These are phyloP conservation scores for Haemorhous mexicanus DNA, from an alignment of 2,113 vertebrate species.

Conservation along the genomic window DNA sequence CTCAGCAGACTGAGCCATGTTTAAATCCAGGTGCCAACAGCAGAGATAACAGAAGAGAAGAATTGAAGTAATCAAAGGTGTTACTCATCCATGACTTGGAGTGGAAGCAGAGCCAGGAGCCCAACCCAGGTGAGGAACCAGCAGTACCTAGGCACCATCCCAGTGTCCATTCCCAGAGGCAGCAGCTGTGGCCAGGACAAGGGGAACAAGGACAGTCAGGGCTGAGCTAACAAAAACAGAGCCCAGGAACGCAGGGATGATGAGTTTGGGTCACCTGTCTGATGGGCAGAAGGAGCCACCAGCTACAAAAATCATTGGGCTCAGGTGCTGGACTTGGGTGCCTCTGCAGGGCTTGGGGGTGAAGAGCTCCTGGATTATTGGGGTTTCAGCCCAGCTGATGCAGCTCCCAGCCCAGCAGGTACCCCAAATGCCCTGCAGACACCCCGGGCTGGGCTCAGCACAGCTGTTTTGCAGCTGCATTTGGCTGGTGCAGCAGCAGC, in stretches of 20 bases:
- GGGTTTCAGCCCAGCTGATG: not conserved
- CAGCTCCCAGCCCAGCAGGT: not conserved
- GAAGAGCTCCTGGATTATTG: not conserved
- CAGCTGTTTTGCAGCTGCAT: slow-evolving; percentile 37
- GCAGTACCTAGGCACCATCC: not conserved
- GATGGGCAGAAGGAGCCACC: not conserved
- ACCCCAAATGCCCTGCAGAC: not conserved
- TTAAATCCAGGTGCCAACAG: not conserved
- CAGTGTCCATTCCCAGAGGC: not conserved
- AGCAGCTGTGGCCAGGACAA: not conserved
- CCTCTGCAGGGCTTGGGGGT: not conserved
- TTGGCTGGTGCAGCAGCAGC: not conserved
- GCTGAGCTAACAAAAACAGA: not conserved
- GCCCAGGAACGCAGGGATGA: not conserved
- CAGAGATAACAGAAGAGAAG: not conserved
- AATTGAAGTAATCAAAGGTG: not conserved
- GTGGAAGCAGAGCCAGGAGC: not conserved
- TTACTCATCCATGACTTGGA: not conserved
- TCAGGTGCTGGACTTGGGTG: not conserved
- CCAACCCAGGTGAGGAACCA: not conserved
- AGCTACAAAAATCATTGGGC: not conserved
- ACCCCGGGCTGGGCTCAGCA: not conserved
- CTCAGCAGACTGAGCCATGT: not conserved
- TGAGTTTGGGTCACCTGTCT: not conserved
- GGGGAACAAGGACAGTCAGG: rapidly evolving